Evolutionary conservation across 2,888 invertebrate species (phyloP).

Genomic region (Maniola hyperantus): DNA sequence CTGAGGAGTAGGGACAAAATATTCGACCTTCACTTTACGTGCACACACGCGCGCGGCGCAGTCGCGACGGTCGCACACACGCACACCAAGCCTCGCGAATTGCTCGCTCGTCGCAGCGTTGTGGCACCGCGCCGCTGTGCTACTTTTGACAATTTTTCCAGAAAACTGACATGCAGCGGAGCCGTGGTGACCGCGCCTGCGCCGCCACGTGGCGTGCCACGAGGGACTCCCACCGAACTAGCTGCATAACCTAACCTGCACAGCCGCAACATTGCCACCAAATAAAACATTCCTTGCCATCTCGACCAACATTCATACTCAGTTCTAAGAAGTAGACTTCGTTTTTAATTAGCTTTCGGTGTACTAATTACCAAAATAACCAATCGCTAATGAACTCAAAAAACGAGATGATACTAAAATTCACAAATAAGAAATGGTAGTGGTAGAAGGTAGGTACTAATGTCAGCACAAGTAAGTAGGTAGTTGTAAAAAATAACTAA

Average conservation of each 20-base stretch:
- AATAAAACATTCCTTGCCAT: too few species aligned
- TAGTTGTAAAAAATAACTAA: background rate
- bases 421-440: too few species aligned
- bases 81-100: conserved; percentile 54
- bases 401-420: background rate
- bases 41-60: conserved; percentile 62
- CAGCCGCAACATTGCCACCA: too few species aligned
- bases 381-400: background rate
- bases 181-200: conserved; percentile 63
- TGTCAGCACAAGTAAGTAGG: background rate
- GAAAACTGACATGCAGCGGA: conserved; percentile 77
- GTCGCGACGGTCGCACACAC: conserved; percentile 64
- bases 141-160: conserved; percentile 82
- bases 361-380: background rate
- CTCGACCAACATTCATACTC: too few species aligned
- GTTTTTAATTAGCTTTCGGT: background rate
- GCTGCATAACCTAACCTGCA: too few species aligned
- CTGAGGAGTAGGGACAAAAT: conserved; percentile 80
- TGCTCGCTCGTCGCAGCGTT: conserved; percentile 50
- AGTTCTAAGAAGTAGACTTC: too few species aligned
- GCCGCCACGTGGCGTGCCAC: conserved; percentile 60
- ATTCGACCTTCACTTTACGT: conserved; percentile 82
- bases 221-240: conserved; percentile 42
- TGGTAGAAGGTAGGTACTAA: background rate
- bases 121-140: conserved; percentile 66